Percentiles rank a stretch among this genome's conserved stretches.
Evolutionary conservation across 1,140 invertebrate genomes (phyloP).

Genomic region (Bombus superbus): DNA sequence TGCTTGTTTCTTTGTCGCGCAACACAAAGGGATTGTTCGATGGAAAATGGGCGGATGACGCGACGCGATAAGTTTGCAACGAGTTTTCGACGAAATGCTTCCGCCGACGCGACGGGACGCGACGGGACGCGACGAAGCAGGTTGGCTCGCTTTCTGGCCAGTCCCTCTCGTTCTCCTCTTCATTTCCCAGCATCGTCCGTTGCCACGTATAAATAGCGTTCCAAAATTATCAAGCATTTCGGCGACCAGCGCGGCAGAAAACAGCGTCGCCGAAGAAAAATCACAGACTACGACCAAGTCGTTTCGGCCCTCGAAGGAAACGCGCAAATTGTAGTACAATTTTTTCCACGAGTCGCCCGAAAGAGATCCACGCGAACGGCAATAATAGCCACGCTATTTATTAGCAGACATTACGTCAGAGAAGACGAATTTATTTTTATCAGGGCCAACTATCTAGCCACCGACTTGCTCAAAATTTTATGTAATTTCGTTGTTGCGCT

Average conservation of each 20-base stretch:
- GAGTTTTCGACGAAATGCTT: conserved; percentile 35
- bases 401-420: neutral
- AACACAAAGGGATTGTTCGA: neutral
- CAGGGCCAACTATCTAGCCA: neutral
- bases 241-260: conserved; percentile 62
- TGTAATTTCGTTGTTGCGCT: too few relatives aligned
- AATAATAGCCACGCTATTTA: neutral
- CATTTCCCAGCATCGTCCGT: conserved; percentile 47
- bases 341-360: neutral
- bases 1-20: neutral
- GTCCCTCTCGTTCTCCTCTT: conserved; percentile 20
- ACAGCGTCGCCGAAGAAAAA: conserved; percentile 44
- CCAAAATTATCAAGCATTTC: conserved; percentile 72
- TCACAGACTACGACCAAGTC: neutral
- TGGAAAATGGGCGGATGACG: conserved; percentile 41
- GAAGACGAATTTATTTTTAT: neutral
- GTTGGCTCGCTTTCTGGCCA: conserved; percentile 35
- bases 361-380: neutral
- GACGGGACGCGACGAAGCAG: conserved; percentile 15
- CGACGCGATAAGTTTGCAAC: neutral
- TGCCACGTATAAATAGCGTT: conserved; percentile 73
- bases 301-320: conserved; percentile 40
- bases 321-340: neutral
- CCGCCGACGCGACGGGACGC: neutral
- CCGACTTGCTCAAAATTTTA: too few relatives aligned